Percentiles rank a stretch among this genome's conserved stretches.
Evolutionary conservation across 2,888 invertebrate genomes (phyloP).

Genomic region (Diloba caeruleocephala): DNA sequence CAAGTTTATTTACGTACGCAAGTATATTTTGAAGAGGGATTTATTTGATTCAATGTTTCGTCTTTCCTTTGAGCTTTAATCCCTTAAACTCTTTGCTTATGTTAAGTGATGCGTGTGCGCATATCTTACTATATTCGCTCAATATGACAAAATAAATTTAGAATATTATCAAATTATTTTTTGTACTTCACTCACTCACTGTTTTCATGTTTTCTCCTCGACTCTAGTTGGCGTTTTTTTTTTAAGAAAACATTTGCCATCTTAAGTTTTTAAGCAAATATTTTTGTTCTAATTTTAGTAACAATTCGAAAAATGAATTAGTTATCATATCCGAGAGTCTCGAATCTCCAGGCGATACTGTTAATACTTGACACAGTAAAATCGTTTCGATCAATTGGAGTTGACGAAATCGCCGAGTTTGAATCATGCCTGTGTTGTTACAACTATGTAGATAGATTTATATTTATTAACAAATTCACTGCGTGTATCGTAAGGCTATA

Average conservation of each 20-base stretch:
- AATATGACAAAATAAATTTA: constrained; percentile 7
- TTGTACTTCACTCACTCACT: constrained; percentile 7
- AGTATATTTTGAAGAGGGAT: constrained; percentile 24
- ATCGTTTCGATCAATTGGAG: constrained; percentile 28
- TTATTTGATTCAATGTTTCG: constrained; percentile 15
- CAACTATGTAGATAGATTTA: constrained; percentile 61
- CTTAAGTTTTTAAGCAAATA: neutral
- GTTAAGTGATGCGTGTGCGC: constrained; percentile 5
- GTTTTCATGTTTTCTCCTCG: constrained; percentile 5
- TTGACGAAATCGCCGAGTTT: constrained; percentile 33
- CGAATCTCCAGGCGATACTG: constrained; percentile 4
- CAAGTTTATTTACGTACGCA: constrained; percentile 48
- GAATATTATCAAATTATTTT: constrained; percentile 2
- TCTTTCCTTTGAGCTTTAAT: neutral
- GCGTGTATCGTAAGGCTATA: constrained; percentile 54
- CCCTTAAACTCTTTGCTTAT: constrained; percentile 7
- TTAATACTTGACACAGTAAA: constrained; percentile 26
- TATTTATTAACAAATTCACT: constrained; percentile 67
- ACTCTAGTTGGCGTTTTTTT: constrained; percentile 8
- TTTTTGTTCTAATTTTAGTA: too few relatives aligned
- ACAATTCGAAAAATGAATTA: neutral
- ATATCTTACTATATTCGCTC: constrained; percentile 17
- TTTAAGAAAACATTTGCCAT: constrained; percentile 1
- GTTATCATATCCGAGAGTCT: constrained; percentile 12
- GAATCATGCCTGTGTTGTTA: constrained; percentile 54